Evolutionary conservation across 2,113 vertebrate species (phyloP), one percentile per base, ranked within the genome.

Genomic region (Pseudorasbora parva): DNA sequence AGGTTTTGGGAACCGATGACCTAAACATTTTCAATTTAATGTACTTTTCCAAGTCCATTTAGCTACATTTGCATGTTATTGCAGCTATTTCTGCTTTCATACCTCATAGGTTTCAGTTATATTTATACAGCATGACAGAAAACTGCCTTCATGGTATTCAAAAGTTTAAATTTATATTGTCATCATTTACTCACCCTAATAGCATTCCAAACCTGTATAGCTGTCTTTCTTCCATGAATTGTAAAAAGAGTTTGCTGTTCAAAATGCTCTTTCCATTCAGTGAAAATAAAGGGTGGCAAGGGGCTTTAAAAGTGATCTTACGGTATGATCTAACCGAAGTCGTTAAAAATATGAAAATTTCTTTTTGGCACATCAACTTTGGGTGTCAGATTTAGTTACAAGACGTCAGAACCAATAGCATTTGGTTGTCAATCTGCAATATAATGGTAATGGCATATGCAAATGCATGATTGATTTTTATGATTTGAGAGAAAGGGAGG

Each of bases 1-100:
- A 72, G 62, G 75, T 73, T 79, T 68, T 8, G 51, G 5, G 41
- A 45, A 60, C 33, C 25, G 17, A 60, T 27, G 43, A 30, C 11
- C n/a, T 60, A 45, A 60, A 78, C 37, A 2, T 41, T 25, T 41
- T 17, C 27, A 5, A 23, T 59, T 60, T 60, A 10, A n/a, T 59
- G 2, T 57, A 57, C 27, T 7, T 30, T 41, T 41, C 5, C 11
- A 59, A 78, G 56, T 60, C 56, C n/a, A 37, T 78, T 78, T 78
- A 60, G 56, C 56, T 25, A 43, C 75, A 60, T 78, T 17, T 75
- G 47, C 27, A 56, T 43, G 41, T 71, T n/a, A 68, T 4, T 69
- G 41, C 57, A 78, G 37, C 4, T 5, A 78, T 45, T 25, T 78
- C 56, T 78, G 56, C 37, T 45, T 78, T 60, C 1, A 60, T 60